Evolutionary conservation across 2,888 invertebrate species (phyloP).

Genomic region (Pollenia amentaria): DNA sequence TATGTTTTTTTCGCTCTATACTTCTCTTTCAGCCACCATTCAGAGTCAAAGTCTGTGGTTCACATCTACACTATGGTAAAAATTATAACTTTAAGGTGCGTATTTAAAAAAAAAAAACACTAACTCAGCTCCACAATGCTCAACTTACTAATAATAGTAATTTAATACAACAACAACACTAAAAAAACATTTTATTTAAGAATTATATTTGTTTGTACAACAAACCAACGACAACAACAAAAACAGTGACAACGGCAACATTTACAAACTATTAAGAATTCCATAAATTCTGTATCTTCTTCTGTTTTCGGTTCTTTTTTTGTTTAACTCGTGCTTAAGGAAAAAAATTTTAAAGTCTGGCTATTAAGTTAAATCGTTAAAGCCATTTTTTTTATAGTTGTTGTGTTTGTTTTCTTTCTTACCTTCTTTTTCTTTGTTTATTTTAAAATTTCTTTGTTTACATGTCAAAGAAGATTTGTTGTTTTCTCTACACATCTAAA

Average conservation of each 20-base stretch:
- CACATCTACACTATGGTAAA: too few relatives aligned
- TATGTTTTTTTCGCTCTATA: too few relatives aligned
- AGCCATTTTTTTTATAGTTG: constrained; percentile 7
- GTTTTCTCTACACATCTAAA: neutral
- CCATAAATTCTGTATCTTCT: neutral
- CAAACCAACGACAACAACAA: neutral
- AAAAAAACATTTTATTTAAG: constrained; percentile 27
- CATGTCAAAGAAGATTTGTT: constrained; percentile 8
- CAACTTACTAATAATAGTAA: neutral
- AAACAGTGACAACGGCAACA: neutral
- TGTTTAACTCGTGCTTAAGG: neutral
- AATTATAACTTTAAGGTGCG: too few relatives aligned
- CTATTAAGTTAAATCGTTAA: constrained; percentile 25
- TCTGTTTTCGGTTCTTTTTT: neutral
- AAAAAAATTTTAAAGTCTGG: constrained; percentile 21
- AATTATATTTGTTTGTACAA: constrained; percentile 40
- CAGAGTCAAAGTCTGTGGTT: too few relatives aligned
- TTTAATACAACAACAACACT: neutral
- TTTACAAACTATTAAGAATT: constrained; percentile 33
- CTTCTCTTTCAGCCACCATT: too few relatives aligned
- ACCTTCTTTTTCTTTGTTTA: neutral
- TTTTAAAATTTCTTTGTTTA: neutral
- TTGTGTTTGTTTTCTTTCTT: constrained; percentile 8
- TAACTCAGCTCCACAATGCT: neutral
- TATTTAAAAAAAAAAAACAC: too few relatives aligned